Conservation (phyloP, 2,888 invertebrate genomes). For the Melanostoma mellinum region DNA sequence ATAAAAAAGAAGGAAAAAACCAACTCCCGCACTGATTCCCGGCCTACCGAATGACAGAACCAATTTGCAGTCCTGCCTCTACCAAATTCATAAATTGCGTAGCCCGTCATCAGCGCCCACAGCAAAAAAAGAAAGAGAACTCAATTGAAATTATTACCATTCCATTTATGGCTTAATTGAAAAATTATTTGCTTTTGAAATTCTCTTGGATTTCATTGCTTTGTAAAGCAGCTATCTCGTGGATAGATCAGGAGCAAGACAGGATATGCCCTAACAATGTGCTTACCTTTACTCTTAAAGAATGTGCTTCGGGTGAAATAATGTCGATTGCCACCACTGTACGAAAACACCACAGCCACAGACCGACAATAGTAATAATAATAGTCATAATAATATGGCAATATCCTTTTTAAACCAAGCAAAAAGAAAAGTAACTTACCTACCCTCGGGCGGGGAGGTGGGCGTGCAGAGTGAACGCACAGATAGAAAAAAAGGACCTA, state of each 20-base stretch:
- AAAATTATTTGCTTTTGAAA: slow-evolving; percentile 70
- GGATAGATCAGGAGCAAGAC: slow-evolving; percentile 24
- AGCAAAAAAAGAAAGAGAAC: slow-evolving; percentile 54
- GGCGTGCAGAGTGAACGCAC: background rate
- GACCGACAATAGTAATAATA: slow-evolving; percentile 71
- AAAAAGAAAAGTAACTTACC: slow-evolving; percentile 51
- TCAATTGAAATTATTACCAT: slow-evolving; percentile 68
- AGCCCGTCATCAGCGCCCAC: slow-evolving; percentile 41
- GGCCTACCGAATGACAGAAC: slow-evolving; percentile 24
- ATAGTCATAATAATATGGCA: slow-evolving; percentile 68
- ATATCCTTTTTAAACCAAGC: slow-evolving; percentile 58
- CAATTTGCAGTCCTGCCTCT: slow-evolving; percentile 28
- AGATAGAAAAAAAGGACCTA: background rate
- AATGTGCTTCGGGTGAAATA: slow-evolving; percentile 56
- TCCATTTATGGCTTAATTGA: slow-evolving; percentile 62
- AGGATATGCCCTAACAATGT: slow-evolving; percentile 10
- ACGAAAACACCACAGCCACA: slow-evolving; percentile 31
- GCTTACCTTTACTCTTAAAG: background rate
- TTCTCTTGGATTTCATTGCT: slow-evolving; percentile 44
- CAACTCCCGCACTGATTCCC: slow-evolving; percentile 4
- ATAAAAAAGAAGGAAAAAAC: slow-evolving; percentile 1
- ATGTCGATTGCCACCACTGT: slow-evolving; percentile 37
- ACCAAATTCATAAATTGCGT: slow-evolving; percentile 46
- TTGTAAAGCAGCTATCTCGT: slow-evolving; percentile 2
- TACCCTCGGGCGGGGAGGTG: slow-evolving; percentile 41